A percentile compares a stretch with the other conserved stretches of the same genome.
Conservation (phyloP, 1,140 invertebrate genomes). For the Lethrus apterus region DNA sequence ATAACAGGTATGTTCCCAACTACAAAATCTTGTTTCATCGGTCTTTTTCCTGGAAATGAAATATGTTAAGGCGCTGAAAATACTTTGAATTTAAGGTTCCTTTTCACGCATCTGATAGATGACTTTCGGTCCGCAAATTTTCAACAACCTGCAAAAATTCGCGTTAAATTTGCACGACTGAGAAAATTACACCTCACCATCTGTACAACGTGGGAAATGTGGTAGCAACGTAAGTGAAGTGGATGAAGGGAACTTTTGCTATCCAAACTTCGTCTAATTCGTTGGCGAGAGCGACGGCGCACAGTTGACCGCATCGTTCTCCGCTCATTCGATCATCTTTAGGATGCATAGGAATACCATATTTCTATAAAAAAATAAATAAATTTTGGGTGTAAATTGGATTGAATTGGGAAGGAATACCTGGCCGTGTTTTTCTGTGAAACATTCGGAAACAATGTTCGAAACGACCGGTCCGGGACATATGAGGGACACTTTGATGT, state of each 20-base stretch:
- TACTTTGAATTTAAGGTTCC: no score
- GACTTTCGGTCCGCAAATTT: constrained; percentile 35
- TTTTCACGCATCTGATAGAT: constrained; percentile 36
- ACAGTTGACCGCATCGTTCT: constrained; percentile 65
- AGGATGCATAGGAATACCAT: constrained; percentile 44
- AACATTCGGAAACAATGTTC: constrained; percentile 61
- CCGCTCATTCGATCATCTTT: constrained; percentile 57
- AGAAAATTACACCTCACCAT: constrained; percentile 51
- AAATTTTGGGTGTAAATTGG: no score
- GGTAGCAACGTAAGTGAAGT: constrained; percentile 53
- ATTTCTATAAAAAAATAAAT: constrained; percentile 45
- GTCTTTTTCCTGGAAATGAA: no score
- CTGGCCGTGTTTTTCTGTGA: constrained; percentile 56
- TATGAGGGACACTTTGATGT: constrained; percentile 58
- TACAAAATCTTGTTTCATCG: no score
- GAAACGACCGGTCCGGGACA: constrained; percentile 72
- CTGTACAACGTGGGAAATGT: constrained; percentile 58
- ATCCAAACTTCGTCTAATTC: constrained; percentile 72
- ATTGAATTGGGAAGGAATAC: no score
- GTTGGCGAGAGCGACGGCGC: constrained; percentile 69
- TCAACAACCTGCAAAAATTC: constrained; percentile 37
- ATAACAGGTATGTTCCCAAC: no score
- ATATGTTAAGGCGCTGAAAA: no score
- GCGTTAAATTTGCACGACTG: neutral
- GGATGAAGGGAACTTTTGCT: constrained; percentile 53